A percentile compares a stretch with the other conserved stretches of the same genome.
Conservation (phyloP, 2,797 vertebrate species). For the Lepus oiostolus region DNA sequence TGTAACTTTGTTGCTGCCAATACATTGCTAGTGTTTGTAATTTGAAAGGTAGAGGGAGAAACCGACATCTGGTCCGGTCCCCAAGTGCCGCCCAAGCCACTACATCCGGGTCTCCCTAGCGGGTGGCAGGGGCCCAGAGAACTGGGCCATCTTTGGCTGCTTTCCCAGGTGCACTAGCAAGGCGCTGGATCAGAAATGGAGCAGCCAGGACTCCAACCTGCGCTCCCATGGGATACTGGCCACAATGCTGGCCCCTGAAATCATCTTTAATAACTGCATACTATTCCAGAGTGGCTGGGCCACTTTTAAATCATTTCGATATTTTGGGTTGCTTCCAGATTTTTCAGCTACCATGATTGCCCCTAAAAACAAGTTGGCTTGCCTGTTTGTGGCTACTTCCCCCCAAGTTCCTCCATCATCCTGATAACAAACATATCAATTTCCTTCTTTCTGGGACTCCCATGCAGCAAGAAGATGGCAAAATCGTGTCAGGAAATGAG, state of each 20-base stretch:
- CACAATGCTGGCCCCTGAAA: too few relatives aligned
- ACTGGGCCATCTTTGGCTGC: too few relatives aligned
- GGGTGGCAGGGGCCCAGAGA: too few relatives aligned
- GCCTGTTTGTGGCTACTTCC: neutral
- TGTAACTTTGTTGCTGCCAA: neutral
- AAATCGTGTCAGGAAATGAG: neutral
- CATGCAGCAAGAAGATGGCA: neutral
- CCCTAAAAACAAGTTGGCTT: neutral
- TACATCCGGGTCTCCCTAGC: too few relatives aligned
- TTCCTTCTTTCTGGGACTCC: neutral
- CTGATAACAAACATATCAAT: neutral
- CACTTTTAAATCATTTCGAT: neutral
- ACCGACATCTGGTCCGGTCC: too few relatives aligned
- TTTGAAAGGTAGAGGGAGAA: too few relatives aligned
- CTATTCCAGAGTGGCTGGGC: neutral
- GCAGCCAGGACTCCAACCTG: too few relatives aligned
- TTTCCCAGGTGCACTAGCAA: too few relatives aligned
- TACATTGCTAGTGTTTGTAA: neutral
- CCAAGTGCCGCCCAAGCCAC: too few relatives aligned
- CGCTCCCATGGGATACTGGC: too few relatives aligned
- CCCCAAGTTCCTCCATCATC: neutral
- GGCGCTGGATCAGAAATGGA: too few relatives aligned
- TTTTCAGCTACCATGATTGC: neutral
- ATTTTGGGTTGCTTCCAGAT: neutral
- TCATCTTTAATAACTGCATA: neutral